Conservation (phyloP, 2,113 vertebrate species). For the Microtus pennsylvanicus region DNA sequence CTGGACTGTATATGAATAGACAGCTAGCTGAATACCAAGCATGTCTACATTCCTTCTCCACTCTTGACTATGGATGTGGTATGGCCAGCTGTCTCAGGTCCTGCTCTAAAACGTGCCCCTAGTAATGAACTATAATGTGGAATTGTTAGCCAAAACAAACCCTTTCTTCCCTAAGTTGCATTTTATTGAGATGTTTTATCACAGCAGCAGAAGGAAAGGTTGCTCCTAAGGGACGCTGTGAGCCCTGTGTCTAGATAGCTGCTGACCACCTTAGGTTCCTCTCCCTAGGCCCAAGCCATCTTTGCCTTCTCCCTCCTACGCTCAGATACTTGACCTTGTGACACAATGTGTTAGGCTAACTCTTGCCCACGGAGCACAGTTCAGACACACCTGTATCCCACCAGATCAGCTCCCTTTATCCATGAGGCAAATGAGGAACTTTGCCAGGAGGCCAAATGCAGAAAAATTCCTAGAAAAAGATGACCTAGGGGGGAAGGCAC, state of each 20-base stretch:
- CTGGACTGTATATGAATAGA: not conserved
- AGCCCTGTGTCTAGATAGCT: not conserved
- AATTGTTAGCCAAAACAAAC: not conserved
- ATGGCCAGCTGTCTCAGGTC: not conserved
- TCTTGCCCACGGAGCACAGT: not conserved
- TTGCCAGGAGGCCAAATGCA: not conserved
- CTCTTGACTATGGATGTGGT: not conserved
- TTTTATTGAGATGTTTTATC: not conserved
- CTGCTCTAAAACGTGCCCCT: not conserved
- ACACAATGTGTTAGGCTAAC: too few species aligned
- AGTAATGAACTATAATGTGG: not conserved
- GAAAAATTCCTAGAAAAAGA: not conserved
- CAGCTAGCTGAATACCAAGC: not conserved
- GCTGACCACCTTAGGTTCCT: not conserved
- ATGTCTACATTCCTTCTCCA: not conserved
- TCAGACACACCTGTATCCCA: not conserved
- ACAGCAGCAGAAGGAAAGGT: not conserved
- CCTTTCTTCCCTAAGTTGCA: not conserved
- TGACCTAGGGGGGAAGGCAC: not conserved
- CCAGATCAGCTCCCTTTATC: not conserved
- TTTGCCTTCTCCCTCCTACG: not conserved
- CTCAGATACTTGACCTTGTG: not conserved
- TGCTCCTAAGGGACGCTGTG: not conserved
- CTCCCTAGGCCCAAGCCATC: slow-evolving; percentile 35
- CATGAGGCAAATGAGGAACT: not conserved